Conservation (phyloP, 2,113 vertebrate species). For the Tylochromis polylepis region DNA sequence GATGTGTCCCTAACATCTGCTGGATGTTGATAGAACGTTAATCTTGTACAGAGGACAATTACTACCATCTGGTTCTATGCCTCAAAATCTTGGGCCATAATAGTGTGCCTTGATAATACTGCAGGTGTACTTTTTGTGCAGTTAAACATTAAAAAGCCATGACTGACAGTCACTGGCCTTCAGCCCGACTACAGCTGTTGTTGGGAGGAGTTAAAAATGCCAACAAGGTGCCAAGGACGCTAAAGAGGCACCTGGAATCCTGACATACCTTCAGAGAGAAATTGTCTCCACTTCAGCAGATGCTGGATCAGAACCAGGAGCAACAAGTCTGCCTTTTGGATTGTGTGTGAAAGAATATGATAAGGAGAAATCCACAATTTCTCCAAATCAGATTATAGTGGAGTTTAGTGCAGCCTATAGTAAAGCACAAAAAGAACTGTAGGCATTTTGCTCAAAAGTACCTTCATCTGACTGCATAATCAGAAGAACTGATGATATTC, state of each 20-base stretch:
- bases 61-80: neutral
- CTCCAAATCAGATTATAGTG: neutral
- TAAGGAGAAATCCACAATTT: neutral
- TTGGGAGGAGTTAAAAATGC: neutral
- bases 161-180: neutral
- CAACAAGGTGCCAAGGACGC: neutral
- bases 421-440: neutral
- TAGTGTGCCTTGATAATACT: neutral
- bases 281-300: neutral
- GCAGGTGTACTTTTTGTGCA: neutral
- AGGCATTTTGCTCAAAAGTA: neutral
- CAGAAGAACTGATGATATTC: neutral
- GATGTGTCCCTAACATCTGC: neutral
- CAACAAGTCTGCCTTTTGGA: neutral
- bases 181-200: neutral
- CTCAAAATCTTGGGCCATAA: neutral
- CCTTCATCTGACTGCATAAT: neutral
- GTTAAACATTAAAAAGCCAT: neutral
- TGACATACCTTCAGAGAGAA: neutral
- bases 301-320: neutral
- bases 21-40: neutral
- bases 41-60: neutral
- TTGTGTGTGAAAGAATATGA: neutral
- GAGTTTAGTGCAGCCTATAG: neutral
- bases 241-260: neutral